A percentile compares a stretch with the other conserved stretches of the same genome.
These are phyloP conservation scores for Nothoprocta perdicaria DNA, from an alignment of 2,113 vertebrate genomes.

Conservation along the genomic window DNA sequence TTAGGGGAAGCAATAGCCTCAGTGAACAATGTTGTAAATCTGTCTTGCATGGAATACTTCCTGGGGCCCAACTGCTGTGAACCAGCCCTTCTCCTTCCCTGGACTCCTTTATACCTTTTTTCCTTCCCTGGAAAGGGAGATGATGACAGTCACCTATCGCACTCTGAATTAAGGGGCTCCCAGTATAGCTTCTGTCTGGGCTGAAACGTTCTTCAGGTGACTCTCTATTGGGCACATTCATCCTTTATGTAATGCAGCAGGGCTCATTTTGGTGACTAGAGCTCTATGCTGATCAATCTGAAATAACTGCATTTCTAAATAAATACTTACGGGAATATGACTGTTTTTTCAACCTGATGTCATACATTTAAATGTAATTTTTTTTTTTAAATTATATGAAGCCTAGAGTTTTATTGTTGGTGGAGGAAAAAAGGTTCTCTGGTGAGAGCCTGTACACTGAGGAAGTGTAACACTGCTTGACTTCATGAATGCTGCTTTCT, in stretches of 20 bases:
- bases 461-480: not conserved
- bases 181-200: not conserved
- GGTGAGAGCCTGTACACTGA: not conserved
- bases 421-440: not conserved
- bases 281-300: not conserved
- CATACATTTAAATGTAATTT: not conserved
- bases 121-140: not conserved
- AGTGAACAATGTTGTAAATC: not conserved
- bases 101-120: not conserved
- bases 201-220: not conserved
- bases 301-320: not conserved
- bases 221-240: not conserved
- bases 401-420: not conserved
- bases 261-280: not conserved
- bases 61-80: not conserved
- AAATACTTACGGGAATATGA: not conserved
- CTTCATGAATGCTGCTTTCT: not conserved
- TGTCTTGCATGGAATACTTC: not conserved
- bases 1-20: not conserved
- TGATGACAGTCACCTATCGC: not conserved
- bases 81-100: not conserved
- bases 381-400: not conserved
- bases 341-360: no score
- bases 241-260: not conserved
- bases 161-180: not conserved